Evolutionary conservation across 2,888 invertebrate genomes (phyloP).

Genomic region (Neria commutata): DNA sequence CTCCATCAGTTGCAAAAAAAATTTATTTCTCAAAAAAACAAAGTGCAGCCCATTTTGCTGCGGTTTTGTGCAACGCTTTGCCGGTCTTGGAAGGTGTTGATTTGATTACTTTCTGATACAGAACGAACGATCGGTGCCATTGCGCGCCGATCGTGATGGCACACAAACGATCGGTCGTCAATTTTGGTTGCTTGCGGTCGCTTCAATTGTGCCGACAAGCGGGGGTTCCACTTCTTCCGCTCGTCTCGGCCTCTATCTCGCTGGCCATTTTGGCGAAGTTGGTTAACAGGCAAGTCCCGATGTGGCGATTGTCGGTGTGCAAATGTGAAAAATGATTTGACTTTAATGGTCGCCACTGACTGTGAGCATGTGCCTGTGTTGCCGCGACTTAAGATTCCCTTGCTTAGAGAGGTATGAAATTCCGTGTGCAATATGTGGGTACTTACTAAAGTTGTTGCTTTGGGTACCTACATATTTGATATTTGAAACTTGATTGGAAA

Average conservation of each 20-base stretch:
- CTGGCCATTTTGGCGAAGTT: too few species aligned
- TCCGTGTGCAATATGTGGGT: too few species aligned
- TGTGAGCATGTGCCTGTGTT: conserved; percentile 19
- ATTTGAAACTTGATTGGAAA: too few species aligned
- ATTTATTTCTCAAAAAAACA: conserved; percentile 42
- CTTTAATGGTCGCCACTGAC: conserved; percentile 60
- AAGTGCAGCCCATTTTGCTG: conserved; percentile 39
- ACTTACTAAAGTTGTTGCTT: too few species aligned
- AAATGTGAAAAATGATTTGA: conserved; percentile 61
- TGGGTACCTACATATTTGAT: too few species aligned
- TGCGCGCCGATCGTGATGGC: conserved; percentile 20
- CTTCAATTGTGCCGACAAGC: conserved; percentile 44
- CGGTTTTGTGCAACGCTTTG: conserved; percentile 33
- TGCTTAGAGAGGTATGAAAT: too few species aligned
- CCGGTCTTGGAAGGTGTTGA: conserved; percentile 58
- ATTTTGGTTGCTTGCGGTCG: conserved; percentile 20
- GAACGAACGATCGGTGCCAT: conserved; percentile 28
- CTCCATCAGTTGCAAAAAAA: conserved; percentile 38
- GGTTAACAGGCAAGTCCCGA: background rate
- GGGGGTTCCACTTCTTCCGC: background rate
- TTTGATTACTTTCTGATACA: conserved; percentile 59
- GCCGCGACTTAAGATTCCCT: too few species aligned
- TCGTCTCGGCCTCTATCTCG: background rate
- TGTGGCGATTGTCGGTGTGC: conserved; percentile 24
- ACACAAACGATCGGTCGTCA: conserved; percentile 11